phyloP scores from a whole-genome alignment of 2,888 invertebrate species.

The Sicus ferrugineus region DNA sequence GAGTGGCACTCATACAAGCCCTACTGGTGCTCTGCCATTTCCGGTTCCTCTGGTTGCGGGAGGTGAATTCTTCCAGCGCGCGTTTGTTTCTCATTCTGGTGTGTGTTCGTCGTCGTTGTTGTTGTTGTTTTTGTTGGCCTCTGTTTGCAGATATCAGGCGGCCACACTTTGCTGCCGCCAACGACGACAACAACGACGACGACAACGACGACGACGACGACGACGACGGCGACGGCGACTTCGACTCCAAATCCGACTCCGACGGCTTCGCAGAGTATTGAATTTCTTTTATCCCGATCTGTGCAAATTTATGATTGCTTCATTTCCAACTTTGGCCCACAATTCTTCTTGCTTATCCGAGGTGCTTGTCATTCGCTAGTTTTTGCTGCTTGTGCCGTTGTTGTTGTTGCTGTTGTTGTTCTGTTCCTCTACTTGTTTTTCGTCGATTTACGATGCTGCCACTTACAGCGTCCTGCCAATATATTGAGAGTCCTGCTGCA shows the following conservation, averaged over 20 bases:
- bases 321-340: constrained; percentile 57
- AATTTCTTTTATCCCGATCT: constrained; percentile 50
- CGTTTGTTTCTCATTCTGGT: background rate
- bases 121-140: no score
- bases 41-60: background rate
- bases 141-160: no score
- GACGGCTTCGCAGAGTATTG: constrained; percentile 26
- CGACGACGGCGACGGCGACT: background rate
- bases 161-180: constrained; percentile 34
- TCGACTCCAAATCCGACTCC: background rate
- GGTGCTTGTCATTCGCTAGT: background rate
- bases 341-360: background rate
- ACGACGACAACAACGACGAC: constrained; percentile 49
- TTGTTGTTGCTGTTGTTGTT: no score
- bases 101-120: constrained; percentile 25
- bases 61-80: background rate
- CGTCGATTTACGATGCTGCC: no score
- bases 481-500: no score
- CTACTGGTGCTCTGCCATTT: constrained; percentile 3
- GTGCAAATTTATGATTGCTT: constrained; percentile 64
- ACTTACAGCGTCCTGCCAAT: no score
- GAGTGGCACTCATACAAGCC: background rate
- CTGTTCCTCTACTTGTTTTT: no score
- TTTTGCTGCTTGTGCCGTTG: background rate
- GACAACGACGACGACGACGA: constrained; percentile 3